Evolutionary conservation across 2,888 invertebrate genomes (phyloP).

Genomic region (Pristionchus japonicus): DNA sequence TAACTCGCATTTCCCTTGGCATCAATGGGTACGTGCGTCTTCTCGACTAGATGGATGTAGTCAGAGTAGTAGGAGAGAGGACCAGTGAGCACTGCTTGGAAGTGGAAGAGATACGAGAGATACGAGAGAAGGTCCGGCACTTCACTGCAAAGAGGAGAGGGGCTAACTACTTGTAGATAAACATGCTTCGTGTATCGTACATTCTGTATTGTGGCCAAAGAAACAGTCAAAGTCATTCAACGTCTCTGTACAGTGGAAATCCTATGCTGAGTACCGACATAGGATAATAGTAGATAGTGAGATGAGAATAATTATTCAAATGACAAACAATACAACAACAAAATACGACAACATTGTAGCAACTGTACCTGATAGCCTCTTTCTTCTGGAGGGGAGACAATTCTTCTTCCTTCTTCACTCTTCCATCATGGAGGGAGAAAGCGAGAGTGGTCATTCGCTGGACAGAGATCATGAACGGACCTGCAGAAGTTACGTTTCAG

Average conservation of each 20-base stretch:
- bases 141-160: constrained; percentile 77
- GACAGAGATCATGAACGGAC: constrained; percentile 95
- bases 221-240: too few relatives aligned
- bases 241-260: too few relatives aligned
- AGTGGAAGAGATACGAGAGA: constrained; percentile 88
- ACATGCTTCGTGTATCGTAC: not conserved
- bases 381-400: constrained; percentile 83
- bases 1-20: constrained; percentile 55
- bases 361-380: constrained; percentile 80
- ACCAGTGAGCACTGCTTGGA: constrained; percentile 85
- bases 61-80: constrained; percentile 94
- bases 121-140: constrained; percentile 88
- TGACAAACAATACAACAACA: too few relatives aligned
- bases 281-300: too few relatives aligned
- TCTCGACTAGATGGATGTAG: constrained; percentile 92
- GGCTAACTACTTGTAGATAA: not conserved
- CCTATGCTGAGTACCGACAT: too few relatives aligned
- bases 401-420: constrained; percentile 80
- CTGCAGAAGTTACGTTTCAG: not conserved
- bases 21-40: constrained; percentile 77
- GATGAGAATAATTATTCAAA: not conserved
- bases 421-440: constrained; percentile 91
- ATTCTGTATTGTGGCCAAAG: too few relatives aligned
- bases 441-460: constrained; percentile 91
- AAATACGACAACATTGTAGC: too few relatives aligned